Evolutionary conservation across 2,888 invertebrate genomes (phyloP).

Genomic region (Tenthredo scrophulariae): DNA sequence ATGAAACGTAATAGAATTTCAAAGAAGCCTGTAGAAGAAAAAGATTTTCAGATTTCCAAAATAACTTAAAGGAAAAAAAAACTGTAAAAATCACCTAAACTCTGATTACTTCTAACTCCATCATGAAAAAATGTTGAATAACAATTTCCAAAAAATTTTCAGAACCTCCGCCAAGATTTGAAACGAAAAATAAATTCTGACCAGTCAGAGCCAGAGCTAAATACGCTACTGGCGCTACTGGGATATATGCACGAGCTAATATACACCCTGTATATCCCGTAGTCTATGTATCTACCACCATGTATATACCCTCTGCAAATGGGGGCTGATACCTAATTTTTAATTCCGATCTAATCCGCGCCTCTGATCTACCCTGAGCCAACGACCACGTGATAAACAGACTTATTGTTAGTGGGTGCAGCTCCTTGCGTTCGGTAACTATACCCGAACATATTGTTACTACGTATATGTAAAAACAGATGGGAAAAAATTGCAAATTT

Average conservation of each 20-base stretch:
- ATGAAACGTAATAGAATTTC: too few relatives aligned
- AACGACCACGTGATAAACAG: background rate
- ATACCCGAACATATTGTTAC: background rate
- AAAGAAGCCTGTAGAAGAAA: too few relatives aligned
- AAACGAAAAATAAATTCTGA: too few relatives aligned
- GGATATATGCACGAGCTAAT: background rate
- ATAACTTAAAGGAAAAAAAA: too few relatives aligned
- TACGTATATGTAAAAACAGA: too few relatives aligned
- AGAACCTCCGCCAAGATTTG: too few relatives aligned
- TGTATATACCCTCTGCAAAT: background rate
- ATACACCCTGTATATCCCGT: background rate
- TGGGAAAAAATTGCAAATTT: background rate
- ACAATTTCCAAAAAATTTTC: too few relatives aligned
- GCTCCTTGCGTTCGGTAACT: background rate
- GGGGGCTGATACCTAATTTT: slow-evolving; percentile 20
- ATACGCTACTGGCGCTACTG: background rate
- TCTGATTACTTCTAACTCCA: too few relatives aligned
- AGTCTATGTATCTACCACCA: background rate
- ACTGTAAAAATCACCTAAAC: too few relatives aligned
- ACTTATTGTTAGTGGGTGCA: slow-evolving; percentile 12
- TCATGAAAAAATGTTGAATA: too few relatives aligned
- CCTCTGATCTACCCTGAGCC: slow-evolving; percentile 17
- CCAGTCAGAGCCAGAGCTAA: background rate
- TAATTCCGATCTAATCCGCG: slow-evolving; percentile 19
- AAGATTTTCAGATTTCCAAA: too few relatives aligned